Conservation (phyloP, 1,140 invertebrate species). For the Cyclargus thomasi region DNA sequence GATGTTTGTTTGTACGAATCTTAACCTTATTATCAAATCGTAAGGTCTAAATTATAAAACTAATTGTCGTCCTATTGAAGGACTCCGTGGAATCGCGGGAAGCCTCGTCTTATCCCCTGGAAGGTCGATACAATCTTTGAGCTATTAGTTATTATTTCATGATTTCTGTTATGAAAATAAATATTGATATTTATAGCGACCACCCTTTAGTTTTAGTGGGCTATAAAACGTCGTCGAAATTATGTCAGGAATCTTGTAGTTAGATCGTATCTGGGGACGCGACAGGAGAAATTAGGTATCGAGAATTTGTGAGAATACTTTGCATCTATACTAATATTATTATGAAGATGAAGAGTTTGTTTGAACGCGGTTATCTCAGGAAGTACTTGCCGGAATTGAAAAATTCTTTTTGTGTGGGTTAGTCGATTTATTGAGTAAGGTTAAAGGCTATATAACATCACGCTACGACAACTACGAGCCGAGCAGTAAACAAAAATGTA, state of each 20-base stretch:
- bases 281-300: too few relatives aligned
- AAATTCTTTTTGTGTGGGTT: too few relatives aligned
- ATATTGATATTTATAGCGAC: constrained; percentile 2
- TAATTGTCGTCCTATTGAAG: constrained; percentile 33
- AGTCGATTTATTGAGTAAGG: too few relatives aligned
- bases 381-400: too few relatives aligned
- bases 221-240: neutral
- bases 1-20: constrained; percentile 25
- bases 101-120: constrained; percentile 38
- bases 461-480: too few relatives aligned
- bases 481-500: too few relatives aligned
- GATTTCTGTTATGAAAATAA: constrained; percentile 17
- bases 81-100: constrained; percentile 53
- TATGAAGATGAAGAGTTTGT: too few relatives aligned
- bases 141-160: constrained; percentile 34
- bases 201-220: constrained; percentile 2
- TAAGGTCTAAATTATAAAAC: constrained; percentile 31
- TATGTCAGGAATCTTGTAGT: neutral
- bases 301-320: too few relatives aligned
- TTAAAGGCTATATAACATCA: too few relatives aligned
- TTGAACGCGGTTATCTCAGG: too few relatives aligned
- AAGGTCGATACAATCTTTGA: constrained; percentile 49
- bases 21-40: constrained; percentile 28
- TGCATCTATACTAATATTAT: too few relatives aligned
- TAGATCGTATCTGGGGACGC: too few relatives aligned